A percentile compares a stretch with the other conserved stretches of the same genome.
These are phyloP conservation scores for Barnardius zonarius DNA, from an alignment of 2,113 vertebrate genomes.

Conservation along the genomic window DNA sequence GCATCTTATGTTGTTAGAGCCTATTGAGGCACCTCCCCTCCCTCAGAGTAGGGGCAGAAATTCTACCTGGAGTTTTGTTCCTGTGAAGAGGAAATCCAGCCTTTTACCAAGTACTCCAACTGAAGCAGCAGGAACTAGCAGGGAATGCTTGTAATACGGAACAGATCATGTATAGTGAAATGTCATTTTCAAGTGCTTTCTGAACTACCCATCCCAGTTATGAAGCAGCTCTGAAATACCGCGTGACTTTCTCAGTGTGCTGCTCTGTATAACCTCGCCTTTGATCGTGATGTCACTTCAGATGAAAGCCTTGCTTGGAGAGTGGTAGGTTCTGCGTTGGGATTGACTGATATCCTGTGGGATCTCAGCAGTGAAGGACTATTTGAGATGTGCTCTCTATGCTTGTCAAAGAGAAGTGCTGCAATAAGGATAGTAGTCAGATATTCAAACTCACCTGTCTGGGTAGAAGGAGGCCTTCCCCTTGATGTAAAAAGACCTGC, in stretches of 20 bases:
- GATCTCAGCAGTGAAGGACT: neutral
- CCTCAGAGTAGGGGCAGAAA: neutral
- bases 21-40: neutral
- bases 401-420: constrained; percentile 27
- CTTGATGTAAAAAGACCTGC: neutral
- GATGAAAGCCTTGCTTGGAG: neutral
- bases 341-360: neutral
- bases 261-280: neutral
- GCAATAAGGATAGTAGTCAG: neutral
- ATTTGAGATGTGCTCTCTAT: neutral
- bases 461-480: neutral
- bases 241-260: neutral
- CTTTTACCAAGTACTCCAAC: neutral
- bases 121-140: neutral
- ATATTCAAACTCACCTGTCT: neutral
- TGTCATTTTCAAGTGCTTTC: constrained; percentile 17
- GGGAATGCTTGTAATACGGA: neutral
- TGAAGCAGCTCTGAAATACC: constrained; percentile 13
- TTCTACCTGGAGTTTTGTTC: neutral
- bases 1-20: neutral
- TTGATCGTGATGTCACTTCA: constrained; percentile 45
- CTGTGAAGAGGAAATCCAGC: neutral
- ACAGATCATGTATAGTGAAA: neutral
- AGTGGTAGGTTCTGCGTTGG: neutral
- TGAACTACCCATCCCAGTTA: neutral